phyloP scores from a whole-genome alignment of 2,888 invertebrate species.

The Leptothorax acervorum region DNA sequence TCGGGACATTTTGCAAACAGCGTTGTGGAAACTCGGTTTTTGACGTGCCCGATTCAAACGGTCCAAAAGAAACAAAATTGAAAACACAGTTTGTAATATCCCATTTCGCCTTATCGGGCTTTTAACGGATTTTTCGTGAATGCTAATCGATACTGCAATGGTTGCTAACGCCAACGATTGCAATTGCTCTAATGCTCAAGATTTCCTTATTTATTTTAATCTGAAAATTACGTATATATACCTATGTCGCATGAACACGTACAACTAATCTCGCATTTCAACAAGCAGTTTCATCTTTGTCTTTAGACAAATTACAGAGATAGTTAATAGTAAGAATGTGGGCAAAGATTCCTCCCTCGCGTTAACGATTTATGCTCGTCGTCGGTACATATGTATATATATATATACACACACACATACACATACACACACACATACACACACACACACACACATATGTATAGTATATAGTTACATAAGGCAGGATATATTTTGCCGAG shows the following conservation, averaged over 20 bases:
- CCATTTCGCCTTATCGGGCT: slow-evolving; percentile 53
- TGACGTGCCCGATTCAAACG: slow-evolving; percentile 39
- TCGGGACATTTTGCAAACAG: slow-evolving; percentile 51
- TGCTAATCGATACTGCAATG: slow-evolving; percentile 42
- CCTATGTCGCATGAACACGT: neutral
- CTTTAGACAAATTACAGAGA: slow-evolving; percentile 34
- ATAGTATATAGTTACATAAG: slow-evolving; percentile 2
- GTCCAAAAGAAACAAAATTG: slow-evolving; percentile 40
- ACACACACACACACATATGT: neutral
- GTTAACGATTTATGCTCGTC: slow-evolving; percentile 39
- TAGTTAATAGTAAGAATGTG: slow-evolving; percentile 34
- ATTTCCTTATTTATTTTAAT: neutral
- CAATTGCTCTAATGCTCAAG: neutral
- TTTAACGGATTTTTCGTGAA: slow-evolving; percentile 19
- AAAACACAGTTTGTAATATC: slow-evolving; percentile 47
- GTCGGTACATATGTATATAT: too few relatives aligned
- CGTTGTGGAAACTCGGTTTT: slow-evolving; percentile 40
- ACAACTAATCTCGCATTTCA: slow-evolving; percentile 13
- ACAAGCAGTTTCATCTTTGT: neutral
- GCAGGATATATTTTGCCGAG: slow-evolving; percentile 11
- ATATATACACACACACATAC: too few relatives aligned
- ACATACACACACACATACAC: too few relatives aligned
- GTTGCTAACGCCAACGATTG: slow-evolving; percentile 2
- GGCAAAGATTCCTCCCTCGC: neutral
- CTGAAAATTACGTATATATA: neutral